A percentile compares a stretch with the other conserved stretches of the same genome.
These are phyloP conservation scores for Caenorhabditis sp. DNA, from an alignment of 2,888 invertebrate genomes.

Conservation along the genomic window DNA sequence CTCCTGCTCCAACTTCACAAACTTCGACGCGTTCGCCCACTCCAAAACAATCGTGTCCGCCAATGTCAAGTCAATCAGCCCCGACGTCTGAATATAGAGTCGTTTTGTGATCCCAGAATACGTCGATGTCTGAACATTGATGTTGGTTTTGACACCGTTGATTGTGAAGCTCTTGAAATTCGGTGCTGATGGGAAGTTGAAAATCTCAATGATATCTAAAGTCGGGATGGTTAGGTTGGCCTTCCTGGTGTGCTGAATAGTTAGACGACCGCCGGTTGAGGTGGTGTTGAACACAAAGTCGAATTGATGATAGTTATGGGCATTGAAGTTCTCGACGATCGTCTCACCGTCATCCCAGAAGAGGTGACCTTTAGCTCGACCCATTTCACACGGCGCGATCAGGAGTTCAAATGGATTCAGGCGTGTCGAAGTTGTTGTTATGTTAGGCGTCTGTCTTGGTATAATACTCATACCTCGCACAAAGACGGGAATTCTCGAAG, in stretches of 20 bases:
- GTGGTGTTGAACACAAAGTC: conserved; percentile 33
- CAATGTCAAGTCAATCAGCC: conserved; percentile 28
- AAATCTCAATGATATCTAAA: conserved; percentile 58
- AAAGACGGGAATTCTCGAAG: conserved; percentile 59
- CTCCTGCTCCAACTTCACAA: neutral
- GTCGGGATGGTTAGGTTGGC: conserved; percentile 34
- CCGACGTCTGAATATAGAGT: conserved; percentile 34
- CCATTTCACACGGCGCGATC: conserved; percentile 71
- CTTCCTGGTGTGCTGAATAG: conserved; percentile 24
- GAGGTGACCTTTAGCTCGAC: conserved; percentile 43
- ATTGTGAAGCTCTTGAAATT: conserved; percentile 49
- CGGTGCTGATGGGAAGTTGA: conserved; percentile 50
- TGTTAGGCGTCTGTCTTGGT: conserved; percentile 72
- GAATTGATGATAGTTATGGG: conserved; percentile 31
- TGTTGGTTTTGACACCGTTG: conserved; percentile 40
- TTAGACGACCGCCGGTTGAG: conserved; percentile 14
- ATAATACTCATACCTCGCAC: conserved; percentile 75
- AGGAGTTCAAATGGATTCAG: conserved; percentile 78
- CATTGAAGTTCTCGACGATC: conserved; percentile 39
- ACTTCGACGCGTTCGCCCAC: conserved; percentile 12
- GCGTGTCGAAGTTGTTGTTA: conserved; percentile 71
- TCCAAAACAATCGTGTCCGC: conserved; percentile 23
- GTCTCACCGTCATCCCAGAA: conserved; percentile 68
- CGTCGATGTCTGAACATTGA: conserved; percentile 37
- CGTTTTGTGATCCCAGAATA: conserved; percentile 37